Conservation (phyloP, 2,113 vertebrate species). For the Paratilapia polleni region DNA sequence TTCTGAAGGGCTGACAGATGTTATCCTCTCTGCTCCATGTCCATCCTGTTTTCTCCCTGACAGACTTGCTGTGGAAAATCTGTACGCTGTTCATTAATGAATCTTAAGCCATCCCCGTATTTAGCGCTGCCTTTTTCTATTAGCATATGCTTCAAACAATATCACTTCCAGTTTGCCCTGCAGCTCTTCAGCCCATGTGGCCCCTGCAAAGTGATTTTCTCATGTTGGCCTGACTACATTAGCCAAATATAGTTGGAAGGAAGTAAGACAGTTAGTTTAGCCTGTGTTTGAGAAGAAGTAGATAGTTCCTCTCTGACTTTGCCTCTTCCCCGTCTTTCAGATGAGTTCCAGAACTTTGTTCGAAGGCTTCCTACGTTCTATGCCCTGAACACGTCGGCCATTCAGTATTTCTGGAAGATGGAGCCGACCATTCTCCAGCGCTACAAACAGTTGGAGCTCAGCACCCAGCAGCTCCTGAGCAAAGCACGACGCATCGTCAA, state of each 20-base stretch:
- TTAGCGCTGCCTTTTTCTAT: slow-evolving; percentile 52
- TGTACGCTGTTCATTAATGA: slow-evolving; percentile 42
- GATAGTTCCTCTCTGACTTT: not conserved
- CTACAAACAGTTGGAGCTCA: slow-evolving; percentile 82
- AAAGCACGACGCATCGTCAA: slow-evolving; percentile 79
- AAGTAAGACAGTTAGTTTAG: not conserved
- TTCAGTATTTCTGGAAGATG: slow-evolving; percentile 83
- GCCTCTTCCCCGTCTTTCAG: slow-evolving; percentile 63
- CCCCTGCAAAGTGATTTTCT: slow-evolving; percentile 24
- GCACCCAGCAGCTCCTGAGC: slow-evolving; percentile 76
- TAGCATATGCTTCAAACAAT: slow-evolving; percentile 45
- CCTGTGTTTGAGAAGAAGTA: not conserved
- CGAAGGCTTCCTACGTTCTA: slow-evolving; percentile 82
- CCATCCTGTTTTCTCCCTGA: not conserved
- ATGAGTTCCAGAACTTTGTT: slow-evolving; percentile 85
- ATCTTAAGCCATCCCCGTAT: not conserved
- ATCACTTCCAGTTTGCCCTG: slow-evolving; percentile 41
- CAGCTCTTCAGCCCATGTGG: slow-evolving; percentile 4
- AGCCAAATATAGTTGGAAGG: slow-evolving; percentile 23
- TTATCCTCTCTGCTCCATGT: slow-evolving; percentile 15
- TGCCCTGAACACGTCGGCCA: slow-evolving; percentile 81
- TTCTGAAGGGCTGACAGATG: slow-evolving; percentile 18
- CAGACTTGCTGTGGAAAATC: slow-evolving; percentile 18
- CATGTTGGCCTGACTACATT: slow-evolving; percentile 24
- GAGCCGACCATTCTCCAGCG: slow-evolving; percentile 79